Conservation (phyloP, 2,113 vertebrate genomes). For the Jaculus jaculus region DNA sequence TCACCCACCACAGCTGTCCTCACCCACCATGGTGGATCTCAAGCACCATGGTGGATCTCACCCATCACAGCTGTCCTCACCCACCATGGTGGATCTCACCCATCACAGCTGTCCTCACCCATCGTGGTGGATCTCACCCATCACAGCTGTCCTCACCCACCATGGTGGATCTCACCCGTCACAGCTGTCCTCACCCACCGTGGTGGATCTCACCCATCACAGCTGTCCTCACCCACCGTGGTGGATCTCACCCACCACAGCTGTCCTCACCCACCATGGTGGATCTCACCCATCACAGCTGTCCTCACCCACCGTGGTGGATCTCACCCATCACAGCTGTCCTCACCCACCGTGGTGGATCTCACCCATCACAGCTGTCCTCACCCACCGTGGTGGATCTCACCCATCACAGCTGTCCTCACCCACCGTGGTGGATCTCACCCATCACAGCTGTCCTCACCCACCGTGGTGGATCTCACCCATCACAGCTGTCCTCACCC, state of each 20-base stretch:
- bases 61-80: no score
- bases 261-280: not conserved
- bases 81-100: not conserved
- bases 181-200: not conserved
- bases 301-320: not conserved
- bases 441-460: no score
- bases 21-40: not conserved
- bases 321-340: no score
- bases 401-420: no score
- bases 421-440: no score
- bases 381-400: not conserved
- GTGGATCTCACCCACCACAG: no score
- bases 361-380: no score
- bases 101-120: not conserved
- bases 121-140: no score
- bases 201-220: no score
- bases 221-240: not conserved
- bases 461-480: not conserved
- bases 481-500: not conserved
- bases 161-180: no score
- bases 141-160: not conserved
- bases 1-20: no score
- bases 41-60: not conserved
- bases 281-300: no score
- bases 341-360: not conserved